phyloP scores from a whole-genome alignment of 2,797 vertebrate species.

The Crenichthys baileyi region DNA sequence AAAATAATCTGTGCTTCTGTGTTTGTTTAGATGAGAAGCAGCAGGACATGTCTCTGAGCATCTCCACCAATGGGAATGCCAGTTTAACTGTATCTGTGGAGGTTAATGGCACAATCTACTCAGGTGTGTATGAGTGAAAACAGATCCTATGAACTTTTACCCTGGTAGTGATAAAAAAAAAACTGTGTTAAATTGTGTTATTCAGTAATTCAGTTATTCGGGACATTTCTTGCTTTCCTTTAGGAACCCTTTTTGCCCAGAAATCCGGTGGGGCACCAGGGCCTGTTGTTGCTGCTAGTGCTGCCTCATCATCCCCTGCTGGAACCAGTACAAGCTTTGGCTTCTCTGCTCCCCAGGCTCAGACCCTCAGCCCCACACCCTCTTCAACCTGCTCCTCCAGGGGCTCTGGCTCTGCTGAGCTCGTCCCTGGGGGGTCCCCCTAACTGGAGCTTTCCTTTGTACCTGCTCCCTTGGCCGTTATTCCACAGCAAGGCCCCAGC shows the following conservation, averaged over 20 bases:
- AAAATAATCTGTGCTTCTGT: background rate
- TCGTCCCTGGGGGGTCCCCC: conserved; percentile 90
- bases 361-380: conserved; percentile 85
- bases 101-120: conserved; percentile 93
- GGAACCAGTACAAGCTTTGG: conserved; percentile 82
- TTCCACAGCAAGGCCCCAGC: conserved; percentile 56
- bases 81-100: conserved; percentile 97
- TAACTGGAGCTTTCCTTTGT: conserved; percentile 68
- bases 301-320: conserved; percentile 70
- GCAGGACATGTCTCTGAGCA: conserved; percentile 88
- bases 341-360: conserved; percentile 78
- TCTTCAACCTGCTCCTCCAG: conserved; percentile 88
- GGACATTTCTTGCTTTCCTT: background rate
- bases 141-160: background rate
- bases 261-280: conserved; percentile 84
- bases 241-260: conserved; percentile 96
- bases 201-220: no score
- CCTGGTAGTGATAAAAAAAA: background rate
- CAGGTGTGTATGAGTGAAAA: conserved; percentile 79
- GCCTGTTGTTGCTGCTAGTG: conserved; percentile 58
- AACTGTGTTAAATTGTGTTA: no score
- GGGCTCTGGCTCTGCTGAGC: conserved; percentile 89
- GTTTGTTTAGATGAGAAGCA: conserved; percentile 86
- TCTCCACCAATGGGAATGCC: conserved; percentile 87
- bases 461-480: conserved; percentile 49